phyloP scores from a whole-genome alignment of 2,113 vertebrate species.

The Ceuthmochares aereus region DNA sequence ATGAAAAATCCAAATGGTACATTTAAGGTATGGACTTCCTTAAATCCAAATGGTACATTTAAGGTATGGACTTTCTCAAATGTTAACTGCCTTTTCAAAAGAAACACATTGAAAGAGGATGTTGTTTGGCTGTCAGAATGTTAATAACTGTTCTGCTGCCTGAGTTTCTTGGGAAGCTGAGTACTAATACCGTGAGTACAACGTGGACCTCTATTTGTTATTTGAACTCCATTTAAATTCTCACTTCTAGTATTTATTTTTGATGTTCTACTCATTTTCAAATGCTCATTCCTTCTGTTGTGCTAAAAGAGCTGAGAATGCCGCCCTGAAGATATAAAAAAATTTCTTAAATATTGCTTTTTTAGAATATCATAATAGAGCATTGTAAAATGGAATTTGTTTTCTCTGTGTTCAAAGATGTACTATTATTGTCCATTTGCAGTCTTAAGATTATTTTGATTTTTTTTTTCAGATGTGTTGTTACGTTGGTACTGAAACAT shows the following conservation, averaged over 20 bases:
- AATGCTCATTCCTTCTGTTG: rapidly evolving
- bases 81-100: background rate
- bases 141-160: background rate
- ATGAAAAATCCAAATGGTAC: constrained; percentile 97
- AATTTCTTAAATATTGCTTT: background rate
- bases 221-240: background rate
- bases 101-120: background rate
- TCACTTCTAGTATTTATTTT: background rate
- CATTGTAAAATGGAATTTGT: background rate
- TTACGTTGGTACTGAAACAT: background rate
- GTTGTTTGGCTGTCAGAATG: rapidly evolving
- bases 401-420: background rate
- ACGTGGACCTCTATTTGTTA: background rate
- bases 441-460: background rate
- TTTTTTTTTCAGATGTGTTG: background rate
- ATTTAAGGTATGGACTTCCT: constrained; percentile 98
- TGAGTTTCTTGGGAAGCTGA: background rate
- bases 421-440: background rate
- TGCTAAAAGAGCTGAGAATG: rapidly evolving
- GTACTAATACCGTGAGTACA: background rate
- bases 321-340: background rate
- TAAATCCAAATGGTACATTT: constrained; percentile 93
- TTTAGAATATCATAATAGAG: rapidly evolving
- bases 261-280: rapidly evolving
- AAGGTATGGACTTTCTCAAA: constrained; percentile 79